Evolutionary conservation across 2,113 vertebrate genomes (phyloP), one percentile per base, ranked within the genome.

Genomic region (Guaruba guarouba): DNA sequence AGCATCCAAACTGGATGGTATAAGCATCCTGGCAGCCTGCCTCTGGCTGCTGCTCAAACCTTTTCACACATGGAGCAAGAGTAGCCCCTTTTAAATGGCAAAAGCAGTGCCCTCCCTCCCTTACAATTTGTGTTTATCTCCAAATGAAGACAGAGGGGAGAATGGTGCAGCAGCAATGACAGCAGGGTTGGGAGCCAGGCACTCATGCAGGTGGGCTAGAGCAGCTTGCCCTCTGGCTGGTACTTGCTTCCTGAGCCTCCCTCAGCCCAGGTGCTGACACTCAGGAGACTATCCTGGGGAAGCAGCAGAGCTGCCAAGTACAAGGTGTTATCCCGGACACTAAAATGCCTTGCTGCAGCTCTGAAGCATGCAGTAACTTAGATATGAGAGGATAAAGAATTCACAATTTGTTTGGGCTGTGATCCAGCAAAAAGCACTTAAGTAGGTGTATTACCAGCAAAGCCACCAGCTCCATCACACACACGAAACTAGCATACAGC

Each of bases 231-330:
- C 11, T n/a, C 49, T 0, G 13, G 35, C 82, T 79, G 52, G 48
- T 48, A 64, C 33, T 35, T 2, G 18, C 79, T 90, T 52, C 85
- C 85, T 37, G 33, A 93, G 71, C 88, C 67, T 62, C 59, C 79
- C 85, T 41, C 75, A 57, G 12, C 85, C 88, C 95, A 93, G 88
- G 92, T 77, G 95, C 90, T 62, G 75, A 77, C 71, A 46, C 95
- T 66, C 12, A 3, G 63, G 82, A 77, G 88, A 88, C n/a, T 82
- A 35, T 0, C 4, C 4, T 0, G 44, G 7, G 75, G 49, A 59
- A 96, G 70, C 48, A 90, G 90, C 75, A 94, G 67, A 82, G 85
- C 90, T 96, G 94, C 82, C 95, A 97, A 96, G 54, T 74, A 92
- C 85, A 90, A 97, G 92, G 90, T 95, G 85, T 88, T 96, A 92